Percentiles rank a stretch among this genome's conserved stretches.
Conservation (phyloP, 2,888 invertebrate genomes). For the Eupithecia exiguata region DNA sequence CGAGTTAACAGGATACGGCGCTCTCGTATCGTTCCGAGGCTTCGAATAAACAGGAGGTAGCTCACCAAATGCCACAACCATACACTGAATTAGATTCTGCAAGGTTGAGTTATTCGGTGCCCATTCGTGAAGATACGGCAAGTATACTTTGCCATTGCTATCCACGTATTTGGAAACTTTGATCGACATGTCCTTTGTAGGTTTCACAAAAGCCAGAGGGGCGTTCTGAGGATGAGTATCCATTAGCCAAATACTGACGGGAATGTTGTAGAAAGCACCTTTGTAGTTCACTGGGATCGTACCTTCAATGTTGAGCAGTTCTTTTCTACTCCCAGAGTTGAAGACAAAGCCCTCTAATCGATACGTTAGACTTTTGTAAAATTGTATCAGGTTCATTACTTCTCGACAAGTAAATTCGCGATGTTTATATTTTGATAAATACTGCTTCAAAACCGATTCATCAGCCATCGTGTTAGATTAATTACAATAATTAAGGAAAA, state of each 20-base stretch:
- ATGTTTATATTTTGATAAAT: conserved; percentile 75
- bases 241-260: conserved; percentile 97
- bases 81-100: conserved; percentile 93
- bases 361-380: conserved; percentile 75
- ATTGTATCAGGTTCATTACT: conserved; percentile 74
- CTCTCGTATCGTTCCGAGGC: conserved; percentile 84
- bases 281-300: conserved; percentile 97
- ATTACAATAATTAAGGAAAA: neutral
- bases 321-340: conserved; percentile 92
- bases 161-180: conserved; percentile 97
- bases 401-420: conserved; percentile 76
- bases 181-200: conserved; percentile 97
- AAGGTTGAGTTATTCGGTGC: conserved; percentile 91
- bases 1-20: conserved; percentile 82
- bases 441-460: conserved; percentile 71
- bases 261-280: conserved; percentile 96
- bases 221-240: conserved; percentile 98
- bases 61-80: conserved; percentile 96
- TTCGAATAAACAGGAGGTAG: conserved; percentile 96
- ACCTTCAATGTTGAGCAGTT: conserved; percentile 93
- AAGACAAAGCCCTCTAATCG: conserved; percentile 87
- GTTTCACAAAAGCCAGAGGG: conserved; percentile 97
- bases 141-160: conserved; percentile 96
- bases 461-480: conserved; percentile 66
- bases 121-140: conserved; percentile 99